Percentiles rank a stretch among this genome's conserved stretches.
These are phyloP conservation scores for Canis aureus DNA, from an alignment of 2,113 vertebrate genomes.

Conservation along the genomic window DNA sequence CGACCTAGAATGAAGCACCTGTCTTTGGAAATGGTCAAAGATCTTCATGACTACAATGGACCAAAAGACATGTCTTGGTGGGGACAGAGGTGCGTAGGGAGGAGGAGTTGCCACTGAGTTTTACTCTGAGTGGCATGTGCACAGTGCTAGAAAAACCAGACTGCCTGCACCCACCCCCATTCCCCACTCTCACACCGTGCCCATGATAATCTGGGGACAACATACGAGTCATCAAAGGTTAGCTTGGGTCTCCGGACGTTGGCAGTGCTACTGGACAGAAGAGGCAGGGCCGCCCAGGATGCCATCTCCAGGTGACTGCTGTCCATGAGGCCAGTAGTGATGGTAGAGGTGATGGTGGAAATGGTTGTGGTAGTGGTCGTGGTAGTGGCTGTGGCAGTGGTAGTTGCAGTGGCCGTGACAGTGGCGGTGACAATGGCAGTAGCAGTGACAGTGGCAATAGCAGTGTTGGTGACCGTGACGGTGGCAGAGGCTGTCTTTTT, in stretches of 20 bases:
- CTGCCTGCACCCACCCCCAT: not conserved
- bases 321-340: slow-evolving; percentile 88
- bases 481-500: slow-evolving; percentile 71
- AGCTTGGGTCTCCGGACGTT: slow-evolving; percentile 94
- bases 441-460: slow-evolving; percentile 61
- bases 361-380: slow-evolving; percentile 79
- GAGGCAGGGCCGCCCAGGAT: slow-evolving; percentile 91
- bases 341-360: slow-evolving; percentile 75
- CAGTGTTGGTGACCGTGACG: slow-evolving; percentile 51
- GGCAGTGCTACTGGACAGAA: slow-evolving; percentile 89
- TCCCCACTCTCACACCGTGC: not conserved
- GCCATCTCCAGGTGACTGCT: slow-evolving; percentile 93
- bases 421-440: slow-evolving; percentile 38
- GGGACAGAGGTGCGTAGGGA: not conserved
- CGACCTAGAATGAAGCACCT: slow-evolving; percentile 19
- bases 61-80: not conserved
- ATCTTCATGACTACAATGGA: not conserved
- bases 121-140: not conserved
- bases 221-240: slow-evolving; percentile 96
- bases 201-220: slow-evolving; percentile 70
- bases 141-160: not conserved
- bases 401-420: slow-evolving; percentile 14
- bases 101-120: not conserved
- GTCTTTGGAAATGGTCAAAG: slow-evolving; percentile 70
- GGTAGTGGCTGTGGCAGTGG: slow-evolving; percentile 69